Evolutionary conservation across 2,797 vertebrate species (phyloP).

Genomic region (Merluccius polli): DNA sequence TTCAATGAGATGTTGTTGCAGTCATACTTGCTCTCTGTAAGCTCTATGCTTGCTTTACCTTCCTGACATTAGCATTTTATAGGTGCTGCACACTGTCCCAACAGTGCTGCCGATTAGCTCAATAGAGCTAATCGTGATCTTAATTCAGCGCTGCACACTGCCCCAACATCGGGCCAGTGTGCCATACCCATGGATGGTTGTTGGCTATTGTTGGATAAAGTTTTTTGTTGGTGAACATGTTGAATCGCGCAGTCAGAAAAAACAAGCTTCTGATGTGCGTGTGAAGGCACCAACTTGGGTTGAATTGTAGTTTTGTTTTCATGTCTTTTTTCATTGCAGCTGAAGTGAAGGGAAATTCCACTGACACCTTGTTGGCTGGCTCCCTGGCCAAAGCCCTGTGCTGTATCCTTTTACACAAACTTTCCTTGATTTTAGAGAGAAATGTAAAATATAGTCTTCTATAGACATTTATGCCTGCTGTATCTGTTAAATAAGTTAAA

Average conservation of each 20-base stretch:
- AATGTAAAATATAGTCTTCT: background rate
- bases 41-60: too few relatives aligned
- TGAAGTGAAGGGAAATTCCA: slow-evolving; percentile 85
- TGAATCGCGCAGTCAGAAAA: too few relatives aligned
- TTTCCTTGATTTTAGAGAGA: background rate
- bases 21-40: background rate
- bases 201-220: too few relatives aligned
- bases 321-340: slow-evolving; percentile 61
- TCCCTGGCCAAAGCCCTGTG: slow-evolving; percentile 94
- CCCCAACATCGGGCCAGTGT: too few relatives aligned
- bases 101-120: too few relatives aligned
- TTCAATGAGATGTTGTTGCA: background rate
- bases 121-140: too few relatives aligned
- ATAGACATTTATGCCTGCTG: background rate
- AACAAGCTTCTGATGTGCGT: too few relatives aligned
- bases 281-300: background rate
- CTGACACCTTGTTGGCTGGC: slow-evolving; percentile 88
- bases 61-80: background rate
- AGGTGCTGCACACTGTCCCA: background rate
- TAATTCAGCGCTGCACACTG: too few relatives aligned
- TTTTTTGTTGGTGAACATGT: too few relatives aligned
- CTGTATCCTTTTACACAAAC: slow-evolving; percentile 85
- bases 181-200: too few relatives aligned
- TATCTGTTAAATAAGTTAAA: background rate
- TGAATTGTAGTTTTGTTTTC: background rate